Percentiles rank a stretch among this genome's conserved stretches.
phyloP scores from a whole-genome alignment of 1,140 invertebrate genomes.

The Penaeus vannamei region DNA sequence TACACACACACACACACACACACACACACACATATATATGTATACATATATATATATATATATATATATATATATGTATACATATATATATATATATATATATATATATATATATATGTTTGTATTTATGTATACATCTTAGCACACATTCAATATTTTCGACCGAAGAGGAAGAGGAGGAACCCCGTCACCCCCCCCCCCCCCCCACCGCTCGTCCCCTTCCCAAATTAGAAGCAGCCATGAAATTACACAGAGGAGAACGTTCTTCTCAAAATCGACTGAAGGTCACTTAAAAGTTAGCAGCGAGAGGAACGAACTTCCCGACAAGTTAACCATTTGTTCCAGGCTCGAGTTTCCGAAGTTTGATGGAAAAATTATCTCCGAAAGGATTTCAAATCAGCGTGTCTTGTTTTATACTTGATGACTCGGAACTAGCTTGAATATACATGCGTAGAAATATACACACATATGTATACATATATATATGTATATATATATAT shows the following conservation, averaged over 20 bases:
- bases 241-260: not conserved
- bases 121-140: slow-evolving; percentile 3
- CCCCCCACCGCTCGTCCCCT: not conserved
- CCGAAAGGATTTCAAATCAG: too few species aligned
- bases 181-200: not conserved
- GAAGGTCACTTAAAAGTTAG: too few species aligned
- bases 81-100: slow-evolving; percentile 23
- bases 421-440: too few species aligned
- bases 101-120: slow-evolving; percentile 20
- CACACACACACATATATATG: not conserved
- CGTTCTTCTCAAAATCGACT: too few species aligned
- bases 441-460: not conserved
- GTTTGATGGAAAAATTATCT: too few species aligned
- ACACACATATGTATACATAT: not conserved
- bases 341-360: too few species aligned
- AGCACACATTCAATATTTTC: not conserved
- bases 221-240: not conserved
- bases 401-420: not conserved
- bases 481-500: slow-evolving; percentile 24
- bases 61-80: slow-evolving; percentile 20
- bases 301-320: too few species aligned
- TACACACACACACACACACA: slow-evolving; percentile 11
- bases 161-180: not conserved
- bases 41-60: not conserved
- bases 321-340: too few species aligned